These are phyloP conservation scores for Idris sp. DNA, from an alignment of 1,140 invertebrate species.

Conservation along the genomic window DNA sequence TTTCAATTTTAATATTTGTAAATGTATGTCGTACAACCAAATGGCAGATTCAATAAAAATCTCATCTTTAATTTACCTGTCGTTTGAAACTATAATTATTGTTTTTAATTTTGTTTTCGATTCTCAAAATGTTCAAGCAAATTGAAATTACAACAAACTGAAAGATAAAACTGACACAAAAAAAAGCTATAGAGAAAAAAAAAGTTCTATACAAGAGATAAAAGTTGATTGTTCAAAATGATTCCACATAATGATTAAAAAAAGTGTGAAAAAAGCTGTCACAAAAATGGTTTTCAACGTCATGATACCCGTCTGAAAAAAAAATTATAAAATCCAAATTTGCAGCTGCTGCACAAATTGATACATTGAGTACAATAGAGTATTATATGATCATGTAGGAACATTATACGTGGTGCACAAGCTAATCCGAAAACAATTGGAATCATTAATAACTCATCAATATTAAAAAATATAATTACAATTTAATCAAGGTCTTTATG, in stretches of 20 bases:
- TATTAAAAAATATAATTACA: too few species aligned
- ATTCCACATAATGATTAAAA: background rate
- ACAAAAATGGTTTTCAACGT: constrained; percentile 3
- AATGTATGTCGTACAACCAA: too few species aligned
- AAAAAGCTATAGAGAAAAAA: too few species aligned
- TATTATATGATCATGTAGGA: constrained; percentile 20
- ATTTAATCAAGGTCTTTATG: too few species aligned
- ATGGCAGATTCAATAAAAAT: constrained; percentile 10
- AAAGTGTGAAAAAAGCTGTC: background rate
- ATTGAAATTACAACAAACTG: background rate
- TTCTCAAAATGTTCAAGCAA: background rate
- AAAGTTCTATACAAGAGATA: background rate
- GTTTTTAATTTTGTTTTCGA: background rate
- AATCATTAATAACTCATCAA: constrained; percentile 37
- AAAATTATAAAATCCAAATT: constrained; percentile 4
- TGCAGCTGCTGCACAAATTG: constrained; percentile 17
- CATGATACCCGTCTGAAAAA: constrained; percentile 7
- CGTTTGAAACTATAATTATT: too few species aligned
- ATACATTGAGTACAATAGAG: constrained; percentile 8
- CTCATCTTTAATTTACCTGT: too few species aligned
- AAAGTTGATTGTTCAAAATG: background rate
- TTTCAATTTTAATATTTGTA: too few species aligned
- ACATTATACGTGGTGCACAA: constrained; percentile 6
- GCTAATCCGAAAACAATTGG: constrained; percentile 34
- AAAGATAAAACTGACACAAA: too few species aligned